phyloP scores from a whole-genome alignment of 1,140 invertebrate genomes.

The Brachionus plicatilis region DNA sequence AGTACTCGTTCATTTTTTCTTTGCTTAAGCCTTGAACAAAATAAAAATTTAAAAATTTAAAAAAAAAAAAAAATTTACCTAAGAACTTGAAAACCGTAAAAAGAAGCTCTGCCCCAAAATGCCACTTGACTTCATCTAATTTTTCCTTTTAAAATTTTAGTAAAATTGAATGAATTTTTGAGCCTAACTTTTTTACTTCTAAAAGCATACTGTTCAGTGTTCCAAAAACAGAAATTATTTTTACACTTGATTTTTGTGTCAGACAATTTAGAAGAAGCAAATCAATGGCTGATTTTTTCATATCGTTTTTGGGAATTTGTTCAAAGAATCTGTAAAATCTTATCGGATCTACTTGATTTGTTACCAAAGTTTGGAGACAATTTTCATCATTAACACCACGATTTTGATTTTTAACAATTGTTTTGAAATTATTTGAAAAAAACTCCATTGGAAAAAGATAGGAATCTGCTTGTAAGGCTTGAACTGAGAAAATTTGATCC shows the following conservation, averaged over 20 bases:
- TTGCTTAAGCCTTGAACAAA: neutral
- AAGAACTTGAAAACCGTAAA: neutral
- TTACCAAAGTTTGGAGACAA: neutral
- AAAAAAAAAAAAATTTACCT: neutral
- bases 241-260: neutral
- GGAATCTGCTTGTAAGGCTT: neutral
- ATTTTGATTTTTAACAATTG: neutral
- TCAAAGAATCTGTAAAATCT: neutral
- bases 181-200: neutral
- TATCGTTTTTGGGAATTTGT: neutral
- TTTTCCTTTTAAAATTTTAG: neutral
- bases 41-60: neutral
- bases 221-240: neutral
- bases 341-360: neutral
- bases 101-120: neutral
- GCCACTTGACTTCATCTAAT: neutral
- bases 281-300: neutral
- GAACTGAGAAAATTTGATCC: neutral
- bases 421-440: neutral
- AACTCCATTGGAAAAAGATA: neutral
- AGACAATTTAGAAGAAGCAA: neutral
- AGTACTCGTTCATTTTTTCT: neutral
- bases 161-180: too few relatives aligned
- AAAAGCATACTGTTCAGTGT: neutral
- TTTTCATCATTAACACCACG: neutral